Evolutionary conservation across 92 coral and sea anemone genomes (phyloP), one percentile per base, ranked within the genome.

Genomic region (Pocillopora meandrina): DNA sequence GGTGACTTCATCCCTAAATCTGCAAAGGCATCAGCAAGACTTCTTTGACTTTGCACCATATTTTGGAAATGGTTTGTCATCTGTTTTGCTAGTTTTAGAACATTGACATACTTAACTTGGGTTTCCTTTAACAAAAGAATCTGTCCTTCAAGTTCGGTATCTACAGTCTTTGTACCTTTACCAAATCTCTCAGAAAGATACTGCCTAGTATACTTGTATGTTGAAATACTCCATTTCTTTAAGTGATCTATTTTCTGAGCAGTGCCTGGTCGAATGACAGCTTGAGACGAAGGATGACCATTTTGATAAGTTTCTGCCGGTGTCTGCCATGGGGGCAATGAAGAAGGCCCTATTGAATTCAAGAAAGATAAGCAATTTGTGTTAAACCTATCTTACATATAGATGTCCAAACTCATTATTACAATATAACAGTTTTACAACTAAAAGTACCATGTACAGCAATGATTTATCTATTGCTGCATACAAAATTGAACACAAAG

Each of bases 1-100:
- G 99, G 99, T 19, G 98, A 94, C 72, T 92, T 96, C 95, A 96
- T 91, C 36, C 98, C 99, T 80, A 96, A 82, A 86, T 96, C 99
- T 75, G 95, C 90, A 76, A 96, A 94, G 63, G 92, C 78, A 86
- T 96, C 99, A 9, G 93, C 95, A 52, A 96, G 95, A 85, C 83
- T 81, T 79, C 94, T 92, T 80, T 96, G 99, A 12, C 94, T 94
- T 67, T 92, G 93, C 12, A 96, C 91, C 98, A 96, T 91, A 61
- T 80, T 90, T 62, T 93, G 92, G 77, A 96, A 96, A 77, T 96
- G 99, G 33, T 83, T 92, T 19, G 92, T 94, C 91, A 96, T 92
- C 95, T 96, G 99, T 71, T 88, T 87, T 15, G 99, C 95, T 52
- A 90, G 95, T 84, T 91, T 91, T 59, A 96, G 87, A 74, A 97